Evolutionary conservation across 2,888 invertebrate genomes (phyloP).

Genomic region (Zaprionus bogoriensis): DNA sequence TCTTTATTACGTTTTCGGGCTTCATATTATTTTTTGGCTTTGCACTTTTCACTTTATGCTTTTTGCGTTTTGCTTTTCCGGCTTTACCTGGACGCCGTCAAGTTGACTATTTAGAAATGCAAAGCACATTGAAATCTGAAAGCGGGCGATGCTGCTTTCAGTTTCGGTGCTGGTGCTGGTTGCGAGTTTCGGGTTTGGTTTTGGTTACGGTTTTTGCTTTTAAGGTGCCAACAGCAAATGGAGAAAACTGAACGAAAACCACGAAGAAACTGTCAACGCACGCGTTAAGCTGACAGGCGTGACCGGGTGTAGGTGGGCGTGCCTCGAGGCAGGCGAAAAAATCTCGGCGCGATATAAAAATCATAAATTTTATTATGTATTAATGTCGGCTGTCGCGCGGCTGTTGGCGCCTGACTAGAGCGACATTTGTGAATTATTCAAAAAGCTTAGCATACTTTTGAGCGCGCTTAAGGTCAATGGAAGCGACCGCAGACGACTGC

Average conservation of each 20-base stretch:
- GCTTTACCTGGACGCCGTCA: constrained; percentile 46
- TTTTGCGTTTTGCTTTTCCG: constrained; percentile 11
- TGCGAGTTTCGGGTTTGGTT: constrained; percentile 31
- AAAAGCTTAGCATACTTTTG: constrained; percentile 41
- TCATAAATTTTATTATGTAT: constrained; percentile 68
- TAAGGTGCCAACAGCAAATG: constrained; percentile 57
- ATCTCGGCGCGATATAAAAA: constrained; percentile 68
- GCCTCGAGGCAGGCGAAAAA: constrained; percentile 22
- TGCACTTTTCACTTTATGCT: constrained; percentile 1
- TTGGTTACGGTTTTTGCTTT: constrained; percentile 59
- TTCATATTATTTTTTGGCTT: background rate
- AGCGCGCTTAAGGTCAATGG: constrained; percentile 53
- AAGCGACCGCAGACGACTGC: constrained; percentile 13
- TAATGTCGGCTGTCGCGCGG: constrained; percentile 47
- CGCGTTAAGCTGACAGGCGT: constrained; percentile 64
- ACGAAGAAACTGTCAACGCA: constrained; percentile 55
- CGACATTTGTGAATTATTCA: constrained; percentile 53
- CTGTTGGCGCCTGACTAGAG: constrained; percentile 23
- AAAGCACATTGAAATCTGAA: constrained; percentile 76
- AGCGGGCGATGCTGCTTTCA: constrained; percentile 57
- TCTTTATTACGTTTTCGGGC: background rate
- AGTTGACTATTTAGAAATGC: constrained; percentile 80
- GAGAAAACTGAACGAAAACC: constrained; percentile 16
- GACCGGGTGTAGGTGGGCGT: constrained; percentile 10
- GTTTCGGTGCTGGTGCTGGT: too few species aligned